Base-by-base conservation (phyloP, 2,113 vertebrate genomes). In the Syngnathoides biaculeatus region DNA sequence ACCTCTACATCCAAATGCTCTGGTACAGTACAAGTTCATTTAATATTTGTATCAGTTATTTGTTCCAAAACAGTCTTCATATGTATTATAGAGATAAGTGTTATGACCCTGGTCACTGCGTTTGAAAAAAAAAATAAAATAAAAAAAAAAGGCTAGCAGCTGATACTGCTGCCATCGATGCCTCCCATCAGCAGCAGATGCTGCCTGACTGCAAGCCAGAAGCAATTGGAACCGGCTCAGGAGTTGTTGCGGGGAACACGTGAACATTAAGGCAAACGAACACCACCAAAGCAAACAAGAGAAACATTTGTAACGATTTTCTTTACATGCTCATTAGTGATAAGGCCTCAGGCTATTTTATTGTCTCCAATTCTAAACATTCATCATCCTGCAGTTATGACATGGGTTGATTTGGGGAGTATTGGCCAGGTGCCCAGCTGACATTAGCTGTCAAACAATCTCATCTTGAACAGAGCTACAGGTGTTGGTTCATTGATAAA, bases 311-410 rank as follows among this genome's bases (percentile, higher is more conserved):
- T 78, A 52, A 68, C 58, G 20, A 67, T 43, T 63, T 65, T 74
- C 20, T 20, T 30, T 7, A 67, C 72, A 65, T 27, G 24, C 9
- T 60, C 64, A 65, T 80, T 55, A 8, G 68, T 66, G 52, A 60
- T 86, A 89, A 89, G 88, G 88, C 87, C 84, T 87, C 85, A 52
- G 74, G 80, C 53, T 84, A n/a, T 2, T 39, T 67, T 64, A 43
- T 67, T 42, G 8, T n/a, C 47, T 67, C 38, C 65, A 65, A 39
- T 56, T 67, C 72, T 48, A 13, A 72, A 85, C 85, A 86, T 87
- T 87, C 81, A 79, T 64, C 35, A 35, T 47, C 71, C 60, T 62
- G 53, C 10, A 47, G 13, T 43, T 0, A 59, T 19, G 35, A n/a
- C n/a, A n/a, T n/a, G 5, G 52, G 45, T 30, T n/a, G 8, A 24